Base-by-base conservation (phyloP, 2,113 vertebrate genomes). In the Geothlypis trichas region DNA sequence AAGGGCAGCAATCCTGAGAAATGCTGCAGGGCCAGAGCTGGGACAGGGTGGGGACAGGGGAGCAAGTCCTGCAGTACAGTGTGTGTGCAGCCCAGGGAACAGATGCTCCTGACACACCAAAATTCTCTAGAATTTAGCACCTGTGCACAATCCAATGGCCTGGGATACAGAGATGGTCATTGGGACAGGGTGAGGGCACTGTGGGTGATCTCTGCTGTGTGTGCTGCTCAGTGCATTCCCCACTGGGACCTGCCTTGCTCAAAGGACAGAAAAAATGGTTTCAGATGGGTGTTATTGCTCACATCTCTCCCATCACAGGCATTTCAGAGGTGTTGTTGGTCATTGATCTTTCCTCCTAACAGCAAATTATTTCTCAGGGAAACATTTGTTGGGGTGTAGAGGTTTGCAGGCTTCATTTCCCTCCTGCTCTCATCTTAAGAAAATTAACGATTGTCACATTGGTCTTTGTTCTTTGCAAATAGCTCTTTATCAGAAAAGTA, bases 151-250 rank as follows among this genome's bases (percentile, higher is more conserved):
- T 54, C 14, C 87, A 92, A 81, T 11, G 44, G 61, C 33, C 82
- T 84, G 55, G 57, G 33, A 65, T 20, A 5, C 12, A 33, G 49
- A 84, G 52, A 13, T 24, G 35, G 63, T n/a, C 77, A 51, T 24
- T 6, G 6, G 4, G 44, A 57, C 0, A 28, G 54, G 44, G 5
- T 26, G 66, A 69, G 12, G 22, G 13, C 6, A 39, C 22, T 0
- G 8, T 15, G 62, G 71, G 49, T 2, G 17, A 90, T 63, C 58
- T 63, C 72, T 68, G 58, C 58, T 63, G 57, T 33, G 2, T 10
- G 20, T 33, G 62, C 52, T 42, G 23, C 37, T 13, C 79, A 65
- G 30, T 0, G 0, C 0, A 1, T 59, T 23, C 47, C 47, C 27
- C 49, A 27, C 35, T 13, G 12, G 54, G 58, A 19, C 13, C 18